A percentile compares a stretch with the other conserved stretches of the same genome.
These are phyloP conservation scores for Cuniculus paca DNA, from an alignment of 2,797 vertebrate genomes.

Conservation along the genomic window DNA sequence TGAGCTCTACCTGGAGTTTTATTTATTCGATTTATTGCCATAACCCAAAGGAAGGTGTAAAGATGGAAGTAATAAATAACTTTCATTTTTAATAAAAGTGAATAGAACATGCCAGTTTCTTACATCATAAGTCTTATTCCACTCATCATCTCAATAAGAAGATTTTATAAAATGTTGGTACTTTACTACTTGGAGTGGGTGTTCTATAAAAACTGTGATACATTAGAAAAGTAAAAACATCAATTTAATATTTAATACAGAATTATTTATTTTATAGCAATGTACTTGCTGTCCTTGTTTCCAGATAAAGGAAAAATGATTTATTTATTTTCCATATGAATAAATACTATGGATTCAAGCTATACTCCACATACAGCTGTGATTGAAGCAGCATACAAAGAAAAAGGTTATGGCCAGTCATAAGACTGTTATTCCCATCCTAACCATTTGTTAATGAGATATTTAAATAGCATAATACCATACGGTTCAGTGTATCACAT, in stretches of 20 bases:
- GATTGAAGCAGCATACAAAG: background rate
- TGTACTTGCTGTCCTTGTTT: background rate
- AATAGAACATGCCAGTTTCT: conserved; percentile 47
- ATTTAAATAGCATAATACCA: background rate
- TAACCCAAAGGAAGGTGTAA: conserved; percentile 54
- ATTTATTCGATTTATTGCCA: conserved; percentile 66
- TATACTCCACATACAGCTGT: background rate
- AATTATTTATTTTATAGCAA: conserved; percentile 45
- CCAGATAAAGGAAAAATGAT: conserved; percentile 33
- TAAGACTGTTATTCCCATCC: background rate
- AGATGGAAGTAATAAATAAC: conserved; percentile 60
- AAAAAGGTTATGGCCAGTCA: background rate
- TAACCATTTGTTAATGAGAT: conserved; percentile 23
- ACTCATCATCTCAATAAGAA: background rate
- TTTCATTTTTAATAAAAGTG: conserved; percentile 70
- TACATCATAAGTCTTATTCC: conserved; percentile 4
- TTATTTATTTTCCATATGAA: conserved; percentile 53
- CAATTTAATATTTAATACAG: conserved; percentile 54
- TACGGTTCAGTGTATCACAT: background rate
- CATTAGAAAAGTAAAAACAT: conserved; percentile 37
- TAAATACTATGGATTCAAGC: conserved; percentile 42
- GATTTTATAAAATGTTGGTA: background rate
- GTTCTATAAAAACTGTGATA: background rate
- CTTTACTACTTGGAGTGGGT: background rate
- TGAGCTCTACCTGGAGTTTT: conserved; percentile 56